Percentiles rank a stretch among this genome's conserved stretches.
Conservation (phyloP, 1,140 invertebrate genomes). For the Dolichoris vasculosae region DNA sequence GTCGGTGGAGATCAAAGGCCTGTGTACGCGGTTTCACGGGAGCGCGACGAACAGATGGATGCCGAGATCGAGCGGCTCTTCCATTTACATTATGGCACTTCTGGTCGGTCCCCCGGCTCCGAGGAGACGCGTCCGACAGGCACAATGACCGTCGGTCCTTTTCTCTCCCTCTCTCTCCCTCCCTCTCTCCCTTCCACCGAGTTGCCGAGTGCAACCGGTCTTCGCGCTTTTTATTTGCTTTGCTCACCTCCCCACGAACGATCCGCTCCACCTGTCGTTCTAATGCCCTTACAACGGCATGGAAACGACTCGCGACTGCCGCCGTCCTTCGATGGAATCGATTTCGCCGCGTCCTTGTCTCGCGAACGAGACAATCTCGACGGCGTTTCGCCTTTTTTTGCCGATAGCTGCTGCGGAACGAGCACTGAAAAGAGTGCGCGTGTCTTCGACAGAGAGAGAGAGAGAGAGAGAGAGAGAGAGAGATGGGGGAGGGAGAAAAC, state of each 20-base stretch:
- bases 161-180: neutral
- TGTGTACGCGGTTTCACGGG: constrained; percentile 55
- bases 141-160: constrained; percentile 9
- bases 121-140: constrained; percentile 35
- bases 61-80: constrained; percentile 42
- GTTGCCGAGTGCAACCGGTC: neutral
- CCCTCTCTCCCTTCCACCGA: neutral
- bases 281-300: neutral
- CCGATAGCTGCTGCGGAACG: too few species aligned
- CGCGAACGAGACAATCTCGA: too few species aligned
- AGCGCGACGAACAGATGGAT: constrained; percentile 62
- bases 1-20: constrained; percentile 65
- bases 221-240: constrained; percentile 17
- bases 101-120: constrained; percentile 53
- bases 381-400: too few species aligned
- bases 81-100: constrained; percentile 57
- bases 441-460: too few species aligned
- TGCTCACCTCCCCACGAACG: neutral
- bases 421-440: too few species aligned
- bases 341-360: neutral
- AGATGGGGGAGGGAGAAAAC: neutral
- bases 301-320: neutral
- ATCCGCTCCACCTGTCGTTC: neutral
- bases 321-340: neutral
- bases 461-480: neutral